Base-by-base conservation (phyloP, 2,888 invertebrate species). In the Trissoscelio sp. region DNA sequence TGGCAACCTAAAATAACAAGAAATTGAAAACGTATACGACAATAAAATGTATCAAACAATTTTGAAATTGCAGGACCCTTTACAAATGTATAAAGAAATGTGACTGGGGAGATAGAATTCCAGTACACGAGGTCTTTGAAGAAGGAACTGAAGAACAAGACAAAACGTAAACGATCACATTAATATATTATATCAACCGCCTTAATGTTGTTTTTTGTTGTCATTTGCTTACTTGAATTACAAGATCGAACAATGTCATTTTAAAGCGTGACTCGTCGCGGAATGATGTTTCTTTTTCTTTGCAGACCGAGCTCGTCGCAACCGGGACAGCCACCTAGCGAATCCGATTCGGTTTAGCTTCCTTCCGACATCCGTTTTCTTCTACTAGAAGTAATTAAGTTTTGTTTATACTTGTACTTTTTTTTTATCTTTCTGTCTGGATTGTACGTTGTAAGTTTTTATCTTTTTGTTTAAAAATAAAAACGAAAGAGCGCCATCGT, bases 91-190 rank as follows among this genome's bases (percentile, higher is more conserved):
- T 96, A 0, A 93, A 94, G 87, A 92, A 93, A 0, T 94, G 95
- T 84, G 93, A 93, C 84, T 97, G 96, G 96, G 97, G 97, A 3
- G 97, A 97, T 91, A 91, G 94, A 42, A 91, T 97, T 81, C 97
- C 97, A 20, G 83, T 93, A 79, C 80, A 69, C 51, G 75, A 73
- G 44, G 62, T 72, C 73, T 60, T 70, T 6, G 72, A 70, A 6
- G 28, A 28, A 37, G 60, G 39, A 51, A 72, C 37, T 58, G 34
- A 72, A 82, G 75, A 66, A 75, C 24, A 18, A 74, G 67, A 81
- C 74, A 74, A 70, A 79, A 64, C 16, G 53, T 77, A 83, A 77
- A 77, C 58, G 44, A 75, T 75, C 60, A 74, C 73, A 64, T 74
- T 42, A 62, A 64, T 74, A 64, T 74, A 64, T 64, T 74, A 72